Evolutionary conservation across 2,797 vertebrate species (phyloP).

Genomic region (Manis crassicaudata): DNA sequence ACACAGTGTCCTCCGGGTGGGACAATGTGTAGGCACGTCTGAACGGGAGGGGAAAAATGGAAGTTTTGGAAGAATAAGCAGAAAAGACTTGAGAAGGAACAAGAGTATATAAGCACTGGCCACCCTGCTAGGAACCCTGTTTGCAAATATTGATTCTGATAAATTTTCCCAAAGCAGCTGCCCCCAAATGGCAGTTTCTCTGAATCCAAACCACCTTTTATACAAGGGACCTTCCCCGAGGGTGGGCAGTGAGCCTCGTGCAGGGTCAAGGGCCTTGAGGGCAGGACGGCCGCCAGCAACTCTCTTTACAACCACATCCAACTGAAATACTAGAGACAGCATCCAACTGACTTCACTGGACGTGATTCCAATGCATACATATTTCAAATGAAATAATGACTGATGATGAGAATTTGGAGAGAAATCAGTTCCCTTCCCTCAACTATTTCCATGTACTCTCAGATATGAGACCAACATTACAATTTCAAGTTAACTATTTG

Average conservation of each 20-base stretch:
- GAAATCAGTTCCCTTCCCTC: neutral
- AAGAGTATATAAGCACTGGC: neutral
- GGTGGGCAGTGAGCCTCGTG: neutral
- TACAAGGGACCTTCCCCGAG: neutral
- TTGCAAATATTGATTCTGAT: neutral
- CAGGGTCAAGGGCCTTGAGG: neutral
- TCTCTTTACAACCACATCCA: neutral
- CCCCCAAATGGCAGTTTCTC: neutral
- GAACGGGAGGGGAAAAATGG: neutral
- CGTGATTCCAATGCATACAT: neutral
- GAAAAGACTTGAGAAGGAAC: neutral
- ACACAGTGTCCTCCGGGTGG: neutral
- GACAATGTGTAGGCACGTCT: neutral
- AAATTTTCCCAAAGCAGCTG: neutral
- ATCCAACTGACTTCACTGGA: neutral
- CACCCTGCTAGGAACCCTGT: neutral
- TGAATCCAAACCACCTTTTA: neutral
- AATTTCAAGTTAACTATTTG: neutral
- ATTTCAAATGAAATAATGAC: constrained; percentile 22
- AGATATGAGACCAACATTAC: neutral
- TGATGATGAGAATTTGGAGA: neutral
- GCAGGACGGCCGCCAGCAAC: neutral
- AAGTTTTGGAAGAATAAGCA: neutral
- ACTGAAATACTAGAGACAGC: neutral
- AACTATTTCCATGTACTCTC: neutral